Evolutionary conservation across 2,888 invertebrate genomes (phyloP).

Genomic region (Agriopis marginaria): DNA sequence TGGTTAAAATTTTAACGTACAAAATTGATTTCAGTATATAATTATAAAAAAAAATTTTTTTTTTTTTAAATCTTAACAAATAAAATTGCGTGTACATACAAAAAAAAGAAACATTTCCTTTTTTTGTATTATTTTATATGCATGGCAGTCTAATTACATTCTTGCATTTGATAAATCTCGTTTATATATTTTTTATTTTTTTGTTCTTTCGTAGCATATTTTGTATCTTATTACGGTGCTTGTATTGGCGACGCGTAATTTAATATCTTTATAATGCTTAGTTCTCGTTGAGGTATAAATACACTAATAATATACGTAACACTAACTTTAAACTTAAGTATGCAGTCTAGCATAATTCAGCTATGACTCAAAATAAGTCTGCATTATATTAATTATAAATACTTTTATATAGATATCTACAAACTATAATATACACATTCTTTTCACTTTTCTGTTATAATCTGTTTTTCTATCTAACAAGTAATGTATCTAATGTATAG

Average conservation of each 20-base stretch:
- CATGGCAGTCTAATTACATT: background rate
- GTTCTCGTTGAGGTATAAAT: too few species aligned
- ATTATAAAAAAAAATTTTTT: too few species aligned
- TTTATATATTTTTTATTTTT: background rate
- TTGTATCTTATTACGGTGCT: background rate
- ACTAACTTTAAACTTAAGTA: background rate
- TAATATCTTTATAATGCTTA: background rate
- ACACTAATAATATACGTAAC: background rate
- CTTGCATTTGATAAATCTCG: background rate
- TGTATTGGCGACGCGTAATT: background rate
- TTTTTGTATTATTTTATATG: background rate
- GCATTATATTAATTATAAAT: conserved; percentile 1
- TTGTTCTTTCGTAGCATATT: background rate
- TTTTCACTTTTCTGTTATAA: background rate
- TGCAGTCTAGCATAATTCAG: background rate
- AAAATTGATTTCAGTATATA: too few species aligned
- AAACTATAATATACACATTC: background rate
- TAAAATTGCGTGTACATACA: too few species aligned
- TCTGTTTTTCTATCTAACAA: background rate
- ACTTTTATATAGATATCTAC: background rate
- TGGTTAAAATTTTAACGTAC: too few species aligned
- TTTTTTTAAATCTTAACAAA: too few species aligned
- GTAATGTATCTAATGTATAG: background rate
- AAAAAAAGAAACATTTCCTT: too few species aligned
- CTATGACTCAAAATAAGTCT: background rate